Evolutionary conservation across 2,888 invertebrate species (phyloP), one percentile per base, ranked within the genome.

Genomic region (Molorchus minor): DNA sequence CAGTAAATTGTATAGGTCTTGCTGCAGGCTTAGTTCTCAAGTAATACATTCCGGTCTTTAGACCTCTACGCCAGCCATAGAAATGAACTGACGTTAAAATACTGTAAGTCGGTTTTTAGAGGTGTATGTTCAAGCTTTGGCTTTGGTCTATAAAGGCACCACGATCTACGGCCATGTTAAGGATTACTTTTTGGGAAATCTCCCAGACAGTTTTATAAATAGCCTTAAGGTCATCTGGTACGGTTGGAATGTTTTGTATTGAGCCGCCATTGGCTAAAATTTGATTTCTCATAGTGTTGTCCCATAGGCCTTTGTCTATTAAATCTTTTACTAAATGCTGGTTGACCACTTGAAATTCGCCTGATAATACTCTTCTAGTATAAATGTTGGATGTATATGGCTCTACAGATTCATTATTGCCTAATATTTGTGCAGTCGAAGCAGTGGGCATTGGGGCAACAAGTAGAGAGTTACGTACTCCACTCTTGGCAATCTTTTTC

Each of bases 41-140:
- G 79, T 99, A 98, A 81, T 99, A 99, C 98, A 99, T 98, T 47
- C 99, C 99, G 1, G 98, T 99, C 83, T 99, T 99, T 56, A 99
- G 83, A 2, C 98, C 98, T 82, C 91, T 86, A 82, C 93, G 91
- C 99, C 99, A 99, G 0, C 94, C 94, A 79, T 94, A 94, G 81
- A 99, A 99, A 82, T 99, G 99, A 88, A 99, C 98, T 1, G 98
- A 98, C 1, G 96, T 94, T 53, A 99, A 83, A 78, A 95, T 95
- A 3, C 93, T 95, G 77, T 94, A 94, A 75, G 91, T 94, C 3
- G 99, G 96, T 77, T 94, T 91, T 3, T 95, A 97, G 57, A 99
- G 94, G 81, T 98, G 97, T 65, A 99, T 89, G 80, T 99, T 99
- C 71, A 99, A 88, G 0, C 97, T 97, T 78, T 99, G 99, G 65